A percentile compares a stretch with the other conserved stretches of the same genome.
phyloP scores from a whole-genome alignment of 2,113 vertebrate genomes.

The Ciconia stormi region DNA sequence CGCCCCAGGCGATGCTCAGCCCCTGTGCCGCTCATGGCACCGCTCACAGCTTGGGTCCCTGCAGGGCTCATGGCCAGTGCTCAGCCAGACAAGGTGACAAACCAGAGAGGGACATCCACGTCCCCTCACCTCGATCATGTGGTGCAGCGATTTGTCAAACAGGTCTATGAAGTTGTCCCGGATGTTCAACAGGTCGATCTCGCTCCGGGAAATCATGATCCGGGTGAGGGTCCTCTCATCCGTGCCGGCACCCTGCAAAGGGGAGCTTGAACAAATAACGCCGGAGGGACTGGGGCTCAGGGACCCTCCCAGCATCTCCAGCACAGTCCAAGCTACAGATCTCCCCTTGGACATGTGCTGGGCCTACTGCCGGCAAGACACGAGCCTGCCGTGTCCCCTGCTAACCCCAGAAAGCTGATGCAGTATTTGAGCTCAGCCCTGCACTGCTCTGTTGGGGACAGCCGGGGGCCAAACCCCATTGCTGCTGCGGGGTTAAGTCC shows the following conservation, averaged over 20 bases:
- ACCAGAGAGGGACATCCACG: accelerated
- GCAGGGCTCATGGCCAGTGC: neutral
- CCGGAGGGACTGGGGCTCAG: neutral
- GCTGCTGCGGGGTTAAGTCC: neutral
- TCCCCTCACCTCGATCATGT: constrained; percentile 88
- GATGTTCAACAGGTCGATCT: constrained; percentile 91
- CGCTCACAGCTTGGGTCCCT: accelerated
- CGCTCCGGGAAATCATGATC: constrained; percentile 92
- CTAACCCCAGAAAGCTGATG: neutral
- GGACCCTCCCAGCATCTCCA: neutral
- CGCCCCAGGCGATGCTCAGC: neutral
- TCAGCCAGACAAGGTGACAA: neutral
- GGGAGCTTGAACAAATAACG: neutral
- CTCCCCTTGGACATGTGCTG: neutral
- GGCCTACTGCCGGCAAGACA: neutral
- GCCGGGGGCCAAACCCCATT: neutral
- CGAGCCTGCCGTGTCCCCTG: neutral
- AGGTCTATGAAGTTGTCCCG: constrained; percentile 90
- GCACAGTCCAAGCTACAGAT: neutral
- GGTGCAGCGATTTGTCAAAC: constrained; percentile 87
- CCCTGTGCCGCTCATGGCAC: neutral
- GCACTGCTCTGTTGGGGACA: neutral
- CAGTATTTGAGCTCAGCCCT: neutral
- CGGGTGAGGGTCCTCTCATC: constrained; percentile 93
- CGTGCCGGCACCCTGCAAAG: constrained; percentile 87